Evolutionary conservation across 2,797 vertebrate species (phyloP), one percentile per base, ranked within the genome.

Genomic region (Pipistrellus nathusii): DNA sequence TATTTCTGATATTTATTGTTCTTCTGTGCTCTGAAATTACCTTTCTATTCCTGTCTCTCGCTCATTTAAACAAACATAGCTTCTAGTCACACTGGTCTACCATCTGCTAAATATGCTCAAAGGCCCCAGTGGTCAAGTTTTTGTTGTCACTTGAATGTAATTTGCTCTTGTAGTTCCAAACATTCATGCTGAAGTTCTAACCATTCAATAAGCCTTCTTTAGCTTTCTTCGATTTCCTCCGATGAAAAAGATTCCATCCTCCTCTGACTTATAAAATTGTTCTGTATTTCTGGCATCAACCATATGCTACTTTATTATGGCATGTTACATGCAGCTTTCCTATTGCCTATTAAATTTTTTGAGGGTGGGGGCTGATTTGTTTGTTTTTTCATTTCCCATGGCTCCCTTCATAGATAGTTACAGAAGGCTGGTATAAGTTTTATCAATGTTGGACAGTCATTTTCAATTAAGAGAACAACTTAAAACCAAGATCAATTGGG

Each of bases 401-500:
- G 53, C 12, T 78, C 7, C 13, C 15, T 95, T 90, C 30, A 53
- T 15, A 92, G 25, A 30, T 20, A 71, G 82, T 94, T 95, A 85
- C 64, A 94, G 78, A 94, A 64, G 5, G 0, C 21, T 92, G 76
- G 84, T 55, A 44, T 46, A 59, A 57, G 92, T 86, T 93, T 93
- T 90, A 76, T 69, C 87, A 94, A 46, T 91, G 23, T 85, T 72
- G 23, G 9, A 53, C 27, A 92, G 64, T 93, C 51, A 90, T 91
- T 95, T 96, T 90, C 27, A 51, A 48, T 46, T 87, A 91, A 73
- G 71, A 13, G 46, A 48, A 95, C 88, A 88, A 69, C 4, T 73
- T 83, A 35, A 90, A 93, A 90, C 64, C 6, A 38, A 68, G 68
- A 66, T 93, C 53, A 92, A 21, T 62, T 90, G n/a, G n/a, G 83